Conservation (phyloP, 2,888 invertebrate species). For the Erynnis tages region DNA sequence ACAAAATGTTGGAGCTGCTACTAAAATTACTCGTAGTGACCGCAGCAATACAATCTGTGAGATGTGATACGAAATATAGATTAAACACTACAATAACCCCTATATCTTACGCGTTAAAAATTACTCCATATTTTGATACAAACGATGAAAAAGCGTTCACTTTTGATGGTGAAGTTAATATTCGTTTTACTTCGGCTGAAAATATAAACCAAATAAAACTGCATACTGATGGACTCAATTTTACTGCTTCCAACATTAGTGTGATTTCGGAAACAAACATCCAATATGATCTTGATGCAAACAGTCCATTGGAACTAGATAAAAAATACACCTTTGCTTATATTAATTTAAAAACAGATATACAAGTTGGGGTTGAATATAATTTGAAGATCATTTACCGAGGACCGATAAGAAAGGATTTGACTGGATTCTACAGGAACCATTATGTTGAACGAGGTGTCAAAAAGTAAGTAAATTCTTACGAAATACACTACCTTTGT, state of each 20-base stretch:
- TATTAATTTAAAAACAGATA: slow-evolving; percentile 59
- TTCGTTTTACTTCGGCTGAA: slow-evolving; percentile 52
- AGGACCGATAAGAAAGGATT: slow-evolving; percentile 78
- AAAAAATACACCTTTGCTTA: slow-evolving; percentile 69
- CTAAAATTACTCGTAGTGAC: slow-evolving; percentile 42
- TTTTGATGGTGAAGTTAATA: slow-evolving; percentile 72
- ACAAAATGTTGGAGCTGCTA: slow-evolving; percentile 48
- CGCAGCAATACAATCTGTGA: slow-evolving; percentile 41
- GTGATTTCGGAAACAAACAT: slow-evolving; percentile 41
- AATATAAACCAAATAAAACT: slow-evolving; percentile 60
- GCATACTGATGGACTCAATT: slow-evolving; percentile 60
- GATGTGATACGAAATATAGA: slow-evolving; percentile 59
- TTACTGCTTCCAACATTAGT: slow-evolving; percentile 46
- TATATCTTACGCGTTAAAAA: slow-evolving; percentile 70
- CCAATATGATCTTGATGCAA: slow-evolving; percentile 41
- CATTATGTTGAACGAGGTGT: slow-evolving; percentile 74
- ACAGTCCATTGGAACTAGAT: slow-evolving; percentile 54
- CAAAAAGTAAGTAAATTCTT: slow-evolving; percentile 73
- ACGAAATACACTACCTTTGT: no score
- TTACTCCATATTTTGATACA: slow-evolving; percentile 78
- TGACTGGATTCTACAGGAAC: slow-evolving; percentile 84
- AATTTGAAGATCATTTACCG: slow-evolving; percentile 73
- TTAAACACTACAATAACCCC: slow-evolving; percentile 72
- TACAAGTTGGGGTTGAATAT: slow-evolving; percentile 63
- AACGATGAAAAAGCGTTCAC: slow-evolving; percentile 59